Base-by-base conservation (phyloP, 2,888 invertebrate species). In the Noctua comes region DNA sequence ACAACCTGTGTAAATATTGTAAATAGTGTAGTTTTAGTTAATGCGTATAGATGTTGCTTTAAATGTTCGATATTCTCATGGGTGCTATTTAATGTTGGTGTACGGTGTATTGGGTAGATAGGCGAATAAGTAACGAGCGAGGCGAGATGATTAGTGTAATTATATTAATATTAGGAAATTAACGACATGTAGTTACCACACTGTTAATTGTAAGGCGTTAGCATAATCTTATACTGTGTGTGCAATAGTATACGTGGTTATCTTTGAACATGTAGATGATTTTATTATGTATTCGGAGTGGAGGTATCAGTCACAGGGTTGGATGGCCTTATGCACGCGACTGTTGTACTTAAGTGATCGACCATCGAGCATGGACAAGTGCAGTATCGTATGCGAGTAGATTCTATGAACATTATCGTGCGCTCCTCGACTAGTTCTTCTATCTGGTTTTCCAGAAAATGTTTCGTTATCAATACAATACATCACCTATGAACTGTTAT, bases 61-160 rank as follows among this genome's bases (percentile, higher is more conserved):
- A 94, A 94, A 91, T 95, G 95, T 96, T 95, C 92, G 92, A 94
- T 95, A 95, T 95, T 95, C 92, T 94, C 92, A 96, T 95, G 96
- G 96, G 96, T 96, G 96, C 96, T 96, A 96, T 96, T 95, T 95
- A 95, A 94, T 88, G 93, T 94, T 92, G 96, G 96, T 96, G 95
- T 93, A 93, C 89, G 96, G 96, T 96, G 90, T 93, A 93, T 90
- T 91, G 93, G 90, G 87, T 90, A 91, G 91, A 88, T 90, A 89
- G 82, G 88, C 89, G 91, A 89, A 80, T 91, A 90, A 84, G 86
- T 82, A 87, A 87, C 82, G 88, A 90, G 89, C 88, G 90, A 89
- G 81, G 65, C 88, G 92, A 91, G 91, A 89, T 90, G 88, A 89
- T 90, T 91, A 92, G 90, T 91, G 89, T 91, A 89, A 90, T 89